These are phyloP conservation scores for Chauna torquata DNA, from an alignment of 2,113 vertebrate genomes.

Conservation along the genomic window DNA sequence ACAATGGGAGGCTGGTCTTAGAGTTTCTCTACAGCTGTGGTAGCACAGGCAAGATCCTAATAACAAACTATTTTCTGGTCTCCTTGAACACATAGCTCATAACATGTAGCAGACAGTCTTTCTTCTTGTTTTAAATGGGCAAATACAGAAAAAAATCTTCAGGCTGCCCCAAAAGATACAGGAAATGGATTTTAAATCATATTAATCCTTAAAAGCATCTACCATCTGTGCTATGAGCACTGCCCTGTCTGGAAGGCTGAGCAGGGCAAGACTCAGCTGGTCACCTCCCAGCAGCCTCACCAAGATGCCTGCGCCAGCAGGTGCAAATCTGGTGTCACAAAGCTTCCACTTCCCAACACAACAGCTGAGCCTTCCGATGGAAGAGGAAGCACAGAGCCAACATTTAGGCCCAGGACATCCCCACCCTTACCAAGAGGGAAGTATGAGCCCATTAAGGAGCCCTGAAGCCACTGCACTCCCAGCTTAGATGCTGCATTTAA, in stretches of 20 bases:
- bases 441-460: not conserved
- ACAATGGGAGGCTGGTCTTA: not conserved
- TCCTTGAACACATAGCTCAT: not conserved
- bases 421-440: not conserved
- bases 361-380: too few species aligned
- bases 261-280: not conserved
- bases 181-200: not conserved
- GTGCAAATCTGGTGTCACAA: fast-evolving
- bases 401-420: too few species aligned
- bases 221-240: not conserved
- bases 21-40: not conserved
- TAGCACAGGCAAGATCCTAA: not conserved
- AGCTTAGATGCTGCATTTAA: not conserved
- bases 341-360: not conserved
- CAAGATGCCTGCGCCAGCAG: not conserved
- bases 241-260: not conserved
- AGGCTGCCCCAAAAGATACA: not conserved
- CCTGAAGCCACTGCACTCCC: not conserved
- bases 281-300: not conserved
- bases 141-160: not conserved
- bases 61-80: not conserved
- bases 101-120: not conserved
- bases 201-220: not conserved
- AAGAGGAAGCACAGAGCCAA: not conserved
- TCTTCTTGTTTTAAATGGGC: not conserved